Evolutionary conservation across 1,140 invertebrate species (phyloP).

Genomic region (Octopus sinensis): DNA sequence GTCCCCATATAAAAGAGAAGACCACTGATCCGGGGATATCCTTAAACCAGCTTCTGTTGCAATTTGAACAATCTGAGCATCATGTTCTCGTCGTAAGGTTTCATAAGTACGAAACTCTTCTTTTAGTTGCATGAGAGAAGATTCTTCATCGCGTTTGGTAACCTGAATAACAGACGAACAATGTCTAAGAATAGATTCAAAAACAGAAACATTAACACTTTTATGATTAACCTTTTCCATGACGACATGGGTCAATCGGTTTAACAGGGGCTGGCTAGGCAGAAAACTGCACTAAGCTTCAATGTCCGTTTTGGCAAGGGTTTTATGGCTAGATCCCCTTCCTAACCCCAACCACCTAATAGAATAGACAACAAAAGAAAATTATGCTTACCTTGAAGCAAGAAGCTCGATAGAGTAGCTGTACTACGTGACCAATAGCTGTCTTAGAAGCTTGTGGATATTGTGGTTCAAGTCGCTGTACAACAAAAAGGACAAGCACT

Average conservation of each 20-base stretch:
- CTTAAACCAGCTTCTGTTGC: conserved; percentile 93
- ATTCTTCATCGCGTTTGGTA: conserved; percentile 94
- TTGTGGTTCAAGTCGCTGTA: conserved; percentile 88
- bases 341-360: no score
- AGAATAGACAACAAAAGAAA: background rate
- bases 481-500: conserved; percentile 97
- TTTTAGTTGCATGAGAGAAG: conserved; percentile 96
- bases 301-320: no score
- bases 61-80: conserved; percentile 82
- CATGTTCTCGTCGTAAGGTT: conserved; percentile 87
- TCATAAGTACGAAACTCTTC: conserved; percentile 96
- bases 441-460: conserved; percentile 98
- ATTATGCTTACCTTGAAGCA: conserved; percentile 83
- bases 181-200: conserved; percentile 14
- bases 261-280: no score
- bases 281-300: no score
- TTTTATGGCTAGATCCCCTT: no score
- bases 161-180: conserved; percentile 64
- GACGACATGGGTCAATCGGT: no score
- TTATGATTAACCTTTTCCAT: no score
- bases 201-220: background rate
- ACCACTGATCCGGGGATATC: conserved; percentile 98
- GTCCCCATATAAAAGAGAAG: conserved; percentile 92
- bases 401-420: conserved; percentile 92
- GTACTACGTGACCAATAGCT: conserved; percentile 97